These are phyloP conservation scores for Scolopax mira DNA, from an alignment of 2,113 vertebrate species.

Conservation along the genomic window DNA sequence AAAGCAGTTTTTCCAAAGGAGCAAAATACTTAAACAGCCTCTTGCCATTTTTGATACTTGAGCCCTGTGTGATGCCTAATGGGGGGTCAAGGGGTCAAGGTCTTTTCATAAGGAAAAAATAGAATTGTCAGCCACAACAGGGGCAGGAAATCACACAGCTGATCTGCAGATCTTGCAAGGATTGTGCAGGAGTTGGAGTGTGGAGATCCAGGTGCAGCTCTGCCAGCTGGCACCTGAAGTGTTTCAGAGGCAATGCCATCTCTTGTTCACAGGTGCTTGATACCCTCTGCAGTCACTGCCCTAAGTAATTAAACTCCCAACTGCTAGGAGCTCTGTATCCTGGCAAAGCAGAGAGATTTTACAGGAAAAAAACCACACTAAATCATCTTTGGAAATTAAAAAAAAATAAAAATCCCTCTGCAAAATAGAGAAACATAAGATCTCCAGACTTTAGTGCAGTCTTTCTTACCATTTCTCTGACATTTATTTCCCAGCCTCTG, in stretches of 20 bases:
- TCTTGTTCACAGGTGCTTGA: neutral
- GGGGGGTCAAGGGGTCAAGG: neutral
- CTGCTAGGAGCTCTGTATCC: neutral
- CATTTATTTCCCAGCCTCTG: neutral
- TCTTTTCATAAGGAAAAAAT: neutral
- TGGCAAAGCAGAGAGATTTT: neutral
- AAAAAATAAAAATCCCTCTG: neutral
- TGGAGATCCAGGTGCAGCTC: neutral
- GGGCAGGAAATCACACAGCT: neutral
- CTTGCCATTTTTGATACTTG: neutral
- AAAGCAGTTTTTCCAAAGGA: neutral
- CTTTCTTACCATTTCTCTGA: neutral
- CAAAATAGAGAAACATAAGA: neutral
- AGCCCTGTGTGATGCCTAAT: neutral
- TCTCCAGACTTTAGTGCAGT: neutral
- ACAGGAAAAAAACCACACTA: neutral
- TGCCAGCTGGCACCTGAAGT: too few species aligned
- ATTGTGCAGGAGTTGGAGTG: neutral
- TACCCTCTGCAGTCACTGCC: neutral
- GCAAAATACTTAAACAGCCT: neutral
- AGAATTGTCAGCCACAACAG: neutral
- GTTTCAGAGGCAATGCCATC: neutral
- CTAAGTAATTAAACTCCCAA: neutral
- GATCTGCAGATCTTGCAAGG: neutral
- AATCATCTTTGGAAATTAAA: neutral